Percentiles rank a stretch among this genome's conserved stretches.
Evolutionary conservation across 2,113 vertebrate genomes (phyloP).

Genomic region (Salminus brasiliensis): DNA sequence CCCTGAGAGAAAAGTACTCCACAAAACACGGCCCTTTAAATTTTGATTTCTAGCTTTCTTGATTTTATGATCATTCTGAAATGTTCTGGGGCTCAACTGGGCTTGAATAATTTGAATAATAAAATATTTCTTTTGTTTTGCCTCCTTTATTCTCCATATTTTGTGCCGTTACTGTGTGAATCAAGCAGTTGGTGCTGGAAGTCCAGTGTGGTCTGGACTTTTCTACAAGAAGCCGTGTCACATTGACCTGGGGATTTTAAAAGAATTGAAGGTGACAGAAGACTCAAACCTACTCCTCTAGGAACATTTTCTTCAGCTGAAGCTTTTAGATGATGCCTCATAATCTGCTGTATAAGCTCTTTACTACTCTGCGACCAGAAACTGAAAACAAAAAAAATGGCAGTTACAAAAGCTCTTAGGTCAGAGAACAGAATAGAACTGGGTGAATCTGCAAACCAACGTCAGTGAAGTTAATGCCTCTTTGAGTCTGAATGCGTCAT

Average conservation of each 20-base stretch:
- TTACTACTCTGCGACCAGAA: not conserved
- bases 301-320: conserved; percentile 10
- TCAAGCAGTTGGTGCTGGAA: not conserved
- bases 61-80: no score
- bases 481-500: not conserved
- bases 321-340: not conserved
- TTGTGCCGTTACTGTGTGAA: not conserved
- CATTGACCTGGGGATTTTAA: not conserved
- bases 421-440: not conserved
- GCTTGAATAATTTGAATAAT: not conserved
- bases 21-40: no score
- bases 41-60: no score
- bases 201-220: not conserved
- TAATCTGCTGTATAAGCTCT: conserved; percentile 2
- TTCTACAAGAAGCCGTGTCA: not conserved
- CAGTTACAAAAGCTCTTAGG: not conserved
- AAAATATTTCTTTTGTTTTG: not conserved
- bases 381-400: not conserved
- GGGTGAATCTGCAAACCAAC: not conserved
- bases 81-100: no score
- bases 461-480: not conserved
- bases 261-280: not conserved
- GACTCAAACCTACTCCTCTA: not conserved
- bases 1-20: no score
- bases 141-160: not conserved